A percentile compares a stretch with the other conserved stretches of the same genome.
Evolutionary conservation across 2,113 vertebrate species (phyloP).

Genomic region (Ictalurus furcatus): DNA sequence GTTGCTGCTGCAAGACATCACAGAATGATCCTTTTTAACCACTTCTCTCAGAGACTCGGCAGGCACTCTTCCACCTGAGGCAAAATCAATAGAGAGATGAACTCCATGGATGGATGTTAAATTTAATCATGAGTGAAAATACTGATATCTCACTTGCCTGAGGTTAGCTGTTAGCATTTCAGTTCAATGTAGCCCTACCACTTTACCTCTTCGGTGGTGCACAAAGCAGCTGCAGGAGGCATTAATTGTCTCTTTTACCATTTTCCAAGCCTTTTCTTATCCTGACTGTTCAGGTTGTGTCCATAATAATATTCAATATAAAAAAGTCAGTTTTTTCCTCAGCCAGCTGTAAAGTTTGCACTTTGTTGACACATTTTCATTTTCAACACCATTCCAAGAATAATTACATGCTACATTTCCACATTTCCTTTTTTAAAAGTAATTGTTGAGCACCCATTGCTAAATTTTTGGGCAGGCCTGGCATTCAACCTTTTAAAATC

Average conservation of each 20-base stretch:
- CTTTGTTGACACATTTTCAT: background rate
- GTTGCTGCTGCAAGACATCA: background rate
- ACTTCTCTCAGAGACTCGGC: background rate
- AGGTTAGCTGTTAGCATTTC: background rate
- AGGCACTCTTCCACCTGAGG: background rate
- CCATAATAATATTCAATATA: background rate
- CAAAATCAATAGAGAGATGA: conserved; percentile 15
- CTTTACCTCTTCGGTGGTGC: background rate
- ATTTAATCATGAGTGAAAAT: conserved; percentile 23
- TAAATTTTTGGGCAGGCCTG: background rate
- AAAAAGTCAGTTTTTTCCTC: background rate
- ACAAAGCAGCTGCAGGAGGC: background rate
- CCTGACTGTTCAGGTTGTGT: background rate
- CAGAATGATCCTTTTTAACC: background rate
- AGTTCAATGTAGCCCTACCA: background rate
- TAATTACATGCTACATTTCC: background rate
- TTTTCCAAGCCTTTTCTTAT: background rate
- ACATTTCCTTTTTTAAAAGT: background rate
- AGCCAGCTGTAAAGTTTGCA: background rate
- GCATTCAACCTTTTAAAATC: background rate
- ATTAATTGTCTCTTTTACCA: background rate
- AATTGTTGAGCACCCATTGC: background rate
- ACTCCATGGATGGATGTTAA: conserved; percentile 13
- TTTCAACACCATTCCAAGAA: background rate
- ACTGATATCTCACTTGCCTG: background rate